Percentiles rank a stretch among this genome's conserved stretches.
Conservation (phyloP, 2,888 invertebrate genomes). For the Proisotoma minuta region DNA sequence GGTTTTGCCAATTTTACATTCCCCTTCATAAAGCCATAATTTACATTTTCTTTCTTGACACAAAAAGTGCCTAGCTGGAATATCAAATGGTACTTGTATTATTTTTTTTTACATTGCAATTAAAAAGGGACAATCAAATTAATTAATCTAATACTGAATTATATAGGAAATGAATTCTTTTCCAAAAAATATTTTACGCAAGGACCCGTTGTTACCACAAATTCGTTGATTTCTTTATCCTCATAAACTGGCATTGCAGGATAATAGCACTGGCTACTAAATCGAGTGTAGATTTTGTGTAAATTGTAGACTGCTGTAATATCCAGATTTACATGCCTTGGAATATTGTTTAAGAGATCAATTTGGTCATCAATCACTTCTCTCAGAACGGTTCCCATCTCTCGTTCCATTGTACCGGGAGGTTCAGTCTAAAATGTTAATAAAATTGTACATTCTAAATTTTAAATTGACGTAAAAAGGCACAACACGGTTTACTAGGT, state of each 20-base stretch:
- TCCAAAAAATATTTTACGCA: slow-evolving; percentile 7
- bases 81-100: too few relatives aligned
- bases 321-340: slow-evolving; percentile 13
- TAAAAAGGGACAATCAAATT: too few relatives aligned
- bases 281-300: slow-evolving; percentile 25
- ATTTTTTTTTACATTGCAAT: too few relatives aligned
- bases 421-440: slow-evolving; percentile 13
- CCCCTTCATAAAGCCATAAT: too few relatives aligned
- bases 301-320: slow-evolving; percentile 13
- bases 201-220: slow-evolving; percentile 21
- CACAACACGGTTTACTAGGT: background rate
- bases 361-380: slow-evolving; percentile 26
- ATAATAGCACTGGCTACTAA: slow-evolving; percentile 19
- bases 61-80: too few relatives aligned
- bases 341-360: slow-evolving; percentile 10
- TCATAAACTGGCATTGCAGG: slow-evolving; percentile 22
- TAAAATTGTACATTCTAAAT: background rate
- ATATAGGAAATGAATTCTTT: background rate
- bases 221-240: slow-evolving; percentile 24
- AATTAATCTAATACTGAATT: background rate
- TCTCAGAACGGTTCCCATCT: slow-evolving; percentile 20
- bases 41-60: too few relatives aligned
- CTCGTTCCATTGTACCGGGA: slow-evolving; percentile 23
- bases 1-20: too few relatives aligned
- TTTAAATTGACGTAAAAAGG: background rate